Base-by-base conservation (phyloP, 2,113 vertebrate species). In the Cairina moschata region DNA sequence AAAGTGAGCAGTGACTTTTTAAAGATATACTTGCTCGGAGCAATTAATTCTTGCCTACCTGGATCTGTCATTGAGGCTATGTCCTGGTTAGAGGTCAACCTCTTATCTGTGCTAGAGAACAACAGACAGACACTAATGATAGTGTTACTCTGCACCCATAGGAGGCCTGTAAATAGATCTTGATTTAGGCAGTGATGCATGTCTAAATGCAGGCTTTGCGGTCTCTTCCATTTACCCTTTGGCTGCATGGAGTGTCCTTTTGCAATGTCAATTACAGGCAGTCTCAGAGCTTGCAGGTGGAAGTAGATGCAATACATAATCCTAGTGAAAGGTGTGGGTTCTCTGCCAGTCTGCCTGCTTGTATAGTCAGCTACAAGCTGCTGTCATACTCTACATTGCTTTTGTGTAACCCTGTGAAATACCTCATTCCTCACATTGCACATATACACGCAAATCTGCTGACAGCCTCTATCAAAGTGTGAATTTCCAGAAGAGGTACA, bases 381-480 rank as follows among this genome's bases (percentile, higher is more conserved):
- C 74, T 69, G 73, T 82, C 38, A 4, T 8, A 8, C 4, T 65
- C 31, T 8, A 0, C 31, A 32, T 17, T 50, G 21, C 67, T 75
- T 2, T 8, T 28, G 5, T 7, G 31, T 66, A 40, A 48, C 16
- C 44, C n/a, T 44, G 25, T 34, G 16, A 73, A 79, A 69, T 28
- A 42, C 2, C 56, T 22, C 3, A 7, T 36, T 3, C 59, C 81
- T 81, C 68, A 67, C 34, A 23, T 71, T 83, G 29, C 28, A 55
- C 11, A 5, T 1, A 1, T 5, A 28, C 2, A 26, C 8, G 23
- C 4, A 42, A 29, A 31, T 65, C 15, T 8, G 3, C 54, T 38
- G 25, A 22, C n/a, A 74, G 17, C 23, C 16, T 29, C 52, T 44
- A 13, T 67, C 10, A 6, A 42, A 72, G 15, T 32, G 7, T 60